These are phyloP conservation scores for Pachydiplax longipennis DNA, from an alignment of 2,888 invertebrate species.

Conservation along the genomic window DNA sequence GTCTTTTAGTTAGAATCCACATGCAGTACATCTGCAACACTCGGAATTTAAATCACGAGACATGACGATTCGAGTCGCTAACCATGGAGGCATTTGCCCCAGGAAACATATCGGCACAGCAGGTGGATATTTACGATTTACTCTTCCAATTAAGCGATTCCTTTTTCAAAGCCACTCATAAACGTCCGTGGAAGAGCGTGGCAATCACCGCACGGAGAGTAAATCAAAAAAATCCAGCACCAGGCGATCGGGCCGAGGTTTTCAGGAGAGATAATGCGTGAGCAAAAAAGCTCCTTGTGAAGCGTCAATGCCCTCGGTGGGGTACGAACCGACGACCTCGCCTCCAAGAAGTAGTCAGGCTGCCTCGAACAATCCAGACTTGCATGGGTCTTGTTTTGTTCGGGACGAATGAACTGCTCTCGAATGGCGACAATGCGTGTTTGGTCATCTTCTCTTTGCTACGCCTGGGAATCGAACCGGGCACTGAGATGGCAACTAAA, in stretches of 20 bases:
- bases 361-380: background rate
- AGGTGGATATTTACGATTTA: too few species aligned
- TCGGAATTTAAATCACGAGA: too few species aligned
- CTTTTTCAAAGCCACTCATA: background rate
- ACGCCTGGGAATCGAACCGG: background rate
- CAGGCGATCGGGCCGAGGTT: background rate
- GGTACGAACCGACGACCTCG: constrained; percentile 41
- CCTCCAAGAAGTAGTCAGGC: constrained; percentile 10
- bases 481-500: too few species aligned
- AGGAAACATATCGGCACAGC: too few species aligned
- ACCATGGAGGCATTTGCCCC: too few species aligned
- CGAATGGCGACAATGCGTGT: background rate
- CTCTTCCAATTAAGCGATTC: too few species aligned
- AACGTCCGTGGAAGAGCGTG: background rate
- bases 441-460: background rate
- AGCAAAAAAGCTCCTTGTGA: background rate
- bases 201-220: background rate
- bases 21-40: too few species aligned
- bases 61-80: too few species aligned
- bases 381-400: background rate
- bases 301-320: constrained; percentile 40
- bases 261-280: background rate
- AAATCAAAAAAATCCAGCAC: background rate
- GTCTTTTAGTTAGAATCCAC: too few species aligned
- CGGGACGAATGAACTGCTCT: background rate